Conservation (phyloP, 2,113 vertebrate species). For the Tonatia bakeri region DNA sequence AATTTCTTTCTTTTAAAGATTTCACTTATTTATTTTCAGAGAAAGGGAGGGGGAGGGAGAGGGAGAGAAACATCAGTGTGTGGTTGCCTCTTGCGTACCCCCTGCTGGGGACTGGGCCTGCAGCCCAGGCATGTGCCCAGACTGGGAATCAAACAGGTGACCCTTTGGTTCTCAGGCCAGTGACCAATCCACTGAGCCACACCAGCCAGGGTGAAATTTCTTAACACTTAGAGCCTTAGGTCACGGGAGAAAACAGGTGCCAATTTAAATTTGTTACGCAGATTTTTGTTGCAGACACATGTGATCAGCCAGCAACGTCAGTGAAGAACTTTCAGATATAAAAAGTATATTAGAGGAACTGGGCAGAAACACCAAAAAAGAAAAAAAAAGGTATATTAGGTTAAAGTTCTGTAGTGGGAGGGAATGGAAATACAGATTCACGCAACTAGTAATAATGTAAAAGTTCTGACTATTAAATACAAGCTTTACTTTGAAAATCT, state of each 20-base stretch:
- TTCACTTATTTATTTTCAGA: too few species aligned
- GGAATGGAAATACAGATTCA: not conserved
- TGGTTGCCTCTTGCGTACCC: too few species aligned
- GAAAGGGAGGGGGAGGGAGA: too few species aligned
- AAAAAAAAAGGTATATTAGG: not conserved
- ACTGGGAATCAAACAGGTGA: too few species aligned
- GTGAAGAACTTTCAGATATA: not conserved
- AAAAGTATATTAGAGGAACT: not conserved
- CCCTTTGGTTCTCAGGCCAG: too few species aligned
- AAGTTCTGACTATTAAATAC: not conserved
- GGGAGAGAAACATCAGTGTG: too few species aligned
- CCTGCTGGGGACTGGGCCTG: too few species aligned
- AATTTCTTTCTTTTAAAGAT: not conserved
- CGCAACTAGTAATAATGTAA: not conserved
- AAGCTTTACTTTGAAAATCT: not conserved
- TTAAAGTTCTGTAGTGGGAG: not conserved
- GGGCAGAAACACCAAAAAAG: too few species aligned
- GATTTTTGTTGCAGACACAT: not conserved
- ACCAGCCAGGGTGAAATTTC: not conserved
- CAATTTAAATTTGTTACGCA: not conserved
- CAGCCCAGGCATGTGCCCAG: too few species aligned
- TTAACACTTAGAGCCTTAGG: not conserved
- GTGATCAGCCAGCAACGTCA: not conserved
- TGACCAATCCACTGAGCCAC: too few species aligned
- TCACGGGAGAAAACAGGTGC: not conserved